These are phyloP conservation scores for Andricus curvator DNA, from an alignment of 2,888 invertebrate species.

Conservation along the genomic window DNA sequence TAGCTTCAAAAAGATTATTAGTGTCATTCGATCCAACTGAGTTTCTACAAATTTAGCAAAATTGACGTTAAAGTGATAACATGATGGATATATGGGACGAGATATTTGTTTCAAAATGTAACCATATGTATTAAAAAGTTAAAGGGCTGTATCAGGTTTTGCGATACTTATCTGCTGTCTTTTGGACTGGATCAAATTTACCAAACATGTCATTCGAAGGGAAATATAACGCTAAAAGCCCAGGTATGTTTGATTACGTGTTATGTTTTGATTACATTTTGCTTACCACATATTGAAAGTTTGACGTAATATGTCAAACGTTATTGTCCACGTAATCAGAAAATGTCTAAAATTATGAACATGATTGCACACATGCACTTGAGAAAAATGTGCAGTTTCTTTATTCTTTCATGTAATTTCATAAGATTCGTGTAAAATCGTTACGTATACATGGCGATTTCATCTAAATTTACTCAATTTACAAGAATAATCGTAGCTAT, in stretches of 20 bases:
- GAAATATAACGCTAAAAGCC: slow-evolving; percentile 82
- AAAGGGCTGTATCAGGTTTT: neutral
- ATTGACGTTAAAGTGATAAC: neutral
- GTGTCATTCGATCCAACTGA: neutral
- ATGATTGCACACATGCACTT: too few relatives aligned
- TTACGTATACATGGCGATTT: too few relatives aligned
- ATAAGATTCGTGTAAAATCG: too few relatives aligned
- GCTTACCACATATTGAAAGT: slow-evolving; percentile 1
- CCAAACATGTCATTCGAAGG: slow-evolving; percentile 79
- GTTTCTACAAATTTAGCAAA: neutral
- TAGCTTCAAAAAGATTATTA: neutral
- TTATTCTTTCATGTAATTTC: too few relatives aligned
- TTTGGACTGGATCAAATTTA: neutral
- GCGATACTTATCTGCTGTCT: neutral
- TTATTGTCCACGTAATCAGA: neutral
- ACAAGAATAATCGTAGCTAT: too few relatives aligned
- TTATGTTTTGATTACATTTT: slow-evolving; percentile 16
- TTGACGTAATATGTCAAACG: neutral
- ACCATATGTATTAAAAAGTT: neutral
- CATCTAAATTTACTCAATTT: too few relatives aligned
- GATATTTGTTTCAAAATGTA: neutral
- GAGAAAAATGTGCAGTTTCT: too few relatives aligned
- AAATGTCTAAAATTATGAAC: too few relatives aligned
- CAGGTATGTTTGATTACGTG: slow-evolving; percentile 77
- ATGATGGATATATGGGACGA: neutral